These are phyloP conservation scores for Nemurella pictetii DNA, from an alignment of 2,888 invertebrate species.

Conservation along the genomic window DNA sequence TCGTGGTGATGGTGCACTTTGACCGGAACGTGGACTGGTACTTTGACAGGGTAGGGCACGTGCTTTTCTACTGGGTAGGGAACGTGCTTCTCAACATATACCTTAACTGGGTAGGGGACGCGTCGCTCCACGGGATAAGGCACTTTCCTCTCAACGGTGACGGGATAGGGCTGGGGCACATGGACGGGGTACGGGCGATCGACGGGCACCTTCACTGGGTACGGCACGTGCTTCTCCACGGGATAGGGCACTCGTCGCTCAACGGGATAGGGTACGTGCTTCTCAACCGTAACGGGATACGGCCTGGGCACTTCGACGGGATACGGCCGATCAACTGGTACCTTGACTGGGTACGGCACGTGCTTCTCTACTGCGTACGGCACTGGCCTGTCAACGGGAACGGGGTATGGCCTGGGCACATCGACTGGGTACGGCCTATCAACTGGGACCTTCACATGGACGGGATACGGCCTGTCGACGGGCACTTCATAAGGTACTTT, in stretches of 20 bases:
- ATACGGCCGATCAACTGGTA: constrained; percentile 72
- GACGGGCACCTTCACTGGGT: constrained; percentile 69
- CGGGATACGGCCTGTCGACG: constrained; percentile 70
- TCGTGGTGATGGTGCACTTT: constrained; percentile 28
- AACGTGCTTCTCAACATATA: constrained; percentile 54
- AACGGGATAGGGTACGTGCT: constrained; percentile 73
- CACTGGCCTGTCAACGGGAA: constrained; percentile 55
- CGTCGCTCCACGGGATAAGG: constrained; percentile 72
- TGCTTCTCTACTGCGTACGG: constrained; percentile 55
- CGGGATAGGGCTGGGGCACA: constrained; percentile 58
- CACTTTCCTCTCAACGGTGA: constrained; percentile 65
- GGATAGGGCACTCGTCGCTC: constrained; percentile 78
- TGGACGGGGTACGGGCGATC: constrained; percentile 65
- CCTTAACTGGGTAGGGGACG: constrained; percentile 41
- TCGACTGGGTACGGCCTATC: constrained; percentile 50
- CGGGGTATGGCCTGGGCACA: constrained; percentile 61
- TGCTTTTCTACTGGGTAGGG: constrained; percentile 67
- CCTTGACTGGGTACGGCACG: constrained; percentile 70
- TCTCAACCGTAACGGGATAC: constrained; percentile 70
- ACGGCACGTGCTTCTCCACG: constrained; percentile 59
- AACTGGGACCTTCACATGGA: constrained; percentile 58
- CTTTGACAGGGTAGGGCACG: constrained; percentile 52
- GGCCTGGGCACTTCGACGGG: constrained; percentile 71
- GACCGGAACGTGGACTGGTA: constrained; percentile 39
- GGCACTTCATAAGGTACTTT: constrained; percentile 57